Evolutionary conservation across 1,140 invertebrate species (phyloP).

Genomic region (Nasonia longicornis): DNA sequence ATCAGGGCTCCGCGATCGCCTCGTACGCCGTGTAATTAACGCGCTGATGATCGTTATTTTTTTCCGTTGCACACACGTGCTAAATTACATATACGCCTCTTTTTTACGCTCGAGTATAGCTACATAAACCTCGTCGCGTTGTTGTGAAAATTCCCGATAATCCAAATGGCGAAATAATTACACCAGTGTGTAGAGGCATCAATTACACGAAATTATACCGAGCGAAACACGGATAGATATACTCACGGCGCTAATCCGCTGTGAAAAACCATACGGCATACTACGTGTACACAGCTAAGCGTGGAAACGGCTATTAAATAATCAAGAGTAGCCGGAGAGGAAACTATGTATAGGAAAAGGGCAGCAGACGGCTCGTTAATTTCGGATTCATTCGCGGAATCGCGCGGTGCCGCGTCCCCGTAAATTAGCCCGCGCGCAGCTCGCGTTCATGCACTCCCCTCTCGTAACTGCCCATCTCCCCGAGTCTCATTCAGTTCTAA

Average conservation of each 20-base stretch:
- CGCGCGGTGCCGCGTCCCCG: constrained; percentile 11
- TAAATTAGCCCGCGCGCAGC: constrained; percentile 14
- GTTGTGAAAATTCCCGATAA: too few species aligned
- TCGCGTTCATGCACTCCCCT: not conserved
- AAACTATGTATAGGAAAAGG: not conserved
- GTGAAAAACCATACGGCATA: not conserved
- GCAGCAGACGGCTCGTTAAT: constrained; percentile 30
- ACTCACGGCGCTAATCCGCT: not conserved
- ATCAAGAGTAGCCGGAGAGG: not conserved
- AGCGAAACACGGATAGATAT: too few species aligned
- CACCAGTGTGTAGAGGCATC: too few species aligned
- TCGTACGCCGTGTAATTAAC: not conserved
- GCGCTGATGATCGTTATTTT: not conserved
- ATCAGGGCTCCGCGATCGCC: too few species aligned
- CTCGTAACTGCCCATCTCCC: constrained; percentile 21
- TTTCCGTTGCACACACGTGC: not conserved
- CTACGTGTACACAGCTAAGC: too few species aligned
- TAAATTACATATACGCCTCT: not conserved
- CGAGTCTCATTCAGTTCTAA: constrained; percentile 18
- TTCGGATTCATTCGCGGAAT: constrained; percentile 31
- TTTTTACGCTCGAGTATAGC: not conserved
- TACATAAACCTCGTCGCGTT: too few species aligned
- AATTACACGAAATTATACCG: too few species aligned
- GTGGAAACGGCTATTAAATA: not conserved
- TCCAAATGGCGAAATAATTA: not conserved